A percentile compares a stretch with the other conserved stretches of the same genome.
phyloP scores from a whole-genome alignment of 2,113 vertebrate species.

The Guaruba guarouba region DNA sequence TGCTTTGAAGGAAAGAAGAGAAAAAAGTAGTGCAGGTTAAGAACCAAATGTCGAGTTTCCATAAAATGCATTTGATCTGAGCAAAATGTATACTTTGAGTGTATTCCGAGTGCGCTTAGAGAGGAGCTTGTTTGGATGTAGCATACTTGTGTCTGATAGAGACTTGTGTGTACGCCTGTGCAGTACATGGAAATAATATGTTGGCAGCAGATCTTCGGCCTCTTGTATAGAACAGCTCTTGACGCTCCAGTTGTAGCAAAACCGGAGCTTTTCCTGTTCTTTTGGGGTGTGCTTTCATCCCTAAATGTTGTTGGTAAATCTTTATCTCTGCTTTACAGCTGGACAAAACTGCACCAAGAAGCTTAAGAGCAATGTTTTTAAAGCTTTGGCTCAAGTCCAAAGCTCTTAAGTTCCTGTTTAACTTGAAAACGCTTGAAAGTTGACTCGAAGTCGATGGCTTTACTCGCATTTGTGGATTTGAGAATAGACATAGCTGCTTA shows the following conservation, averaged over 20 bases:
- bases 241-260: not conserved
- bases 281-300: not conserved
- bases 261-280: not conserved
- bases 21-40: not conserved
- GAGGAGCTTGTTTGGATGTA: not conserved
- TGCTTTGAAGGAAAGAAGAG: not conserved
- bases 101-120: not conserved
- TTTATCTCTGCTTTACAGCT: not conserved
- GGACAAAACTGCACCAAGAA: not conserved
- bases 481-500: not conserved
- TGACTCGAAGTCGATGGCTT: not conserved
- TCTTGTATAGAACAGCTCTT: not conserved
- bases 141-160: not conserved
- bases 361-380: not conserved
- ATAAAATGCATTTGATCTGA: not conserved
- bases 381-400: not conserved
- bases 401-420: not conserved
- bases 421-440: not conserved
- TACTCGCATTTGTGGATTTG: not conserved
- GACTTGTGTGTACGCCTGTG: accelerated
- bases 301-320: not conserved
- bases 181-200: not conserved
- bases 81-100: not conserved
- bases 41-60: not conserved
- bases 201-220: not conserved